Conservation (phyloP, 2,888 invertebrate genomes). For the Branchipolynoe longqiensis region DNA sequence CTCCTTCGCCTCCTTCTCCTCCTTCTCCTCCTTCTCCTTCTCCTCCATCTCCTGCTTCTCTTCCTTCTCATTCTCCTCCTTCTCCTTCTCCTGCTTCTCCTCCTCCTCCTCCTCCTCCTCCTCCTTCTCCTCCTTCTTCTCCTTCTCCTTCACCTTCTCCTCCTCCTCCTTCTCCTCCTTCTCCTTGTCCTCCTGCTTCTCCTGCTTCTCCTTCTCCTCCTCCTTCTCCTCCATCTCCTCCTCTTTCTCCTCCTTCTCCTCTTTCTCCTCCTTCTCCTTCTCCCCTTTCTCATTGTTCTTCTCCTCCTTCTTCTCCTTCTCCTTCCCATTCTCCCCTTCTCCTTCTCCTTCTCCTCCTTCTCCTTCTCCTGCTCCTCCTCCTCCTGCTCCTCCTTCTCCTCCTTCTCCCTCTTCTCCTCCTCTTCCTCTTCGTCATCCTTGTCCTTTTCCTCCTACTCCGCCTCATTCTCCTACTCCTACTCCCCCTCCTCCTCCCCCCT, state of each 20-base stretch:
- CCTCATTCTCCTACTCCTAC: not conserved
- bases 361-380: not conserved
- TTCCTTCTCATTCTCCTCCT: not conserved
- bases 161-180: not conserved
- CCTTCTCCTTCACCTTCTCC: not conserved
- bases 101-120: not conserved
- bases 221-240: not conserved
- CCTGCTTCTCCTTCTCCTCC: not conserved
- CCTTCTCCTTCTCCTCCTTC: not conserved
- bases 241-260: constrained; percentile 1
- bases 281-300: not conserved
- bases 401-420: not conserved
- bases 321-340: not conserved
- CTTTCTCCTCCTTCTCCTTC: not conserved
- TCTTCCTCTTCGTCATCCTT: not conserved
- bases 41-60: not conserved
- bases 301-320: not conserved
- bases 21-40: not conserved
- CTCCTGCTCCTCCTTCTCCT: not conserved
- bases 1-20: not conserved
- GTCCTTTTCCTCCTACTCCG: not conserved
- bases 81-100: not conserved
- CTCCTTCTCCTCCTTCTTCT: constrained; percentile 22
- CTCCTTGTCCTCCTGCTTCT: constrained; percentile 11
- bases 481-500: not conserved